Base-by-base conservation (phyloP, 2,113 vertebrate genomes). In the Leptobrachium leishanense region DNA sequence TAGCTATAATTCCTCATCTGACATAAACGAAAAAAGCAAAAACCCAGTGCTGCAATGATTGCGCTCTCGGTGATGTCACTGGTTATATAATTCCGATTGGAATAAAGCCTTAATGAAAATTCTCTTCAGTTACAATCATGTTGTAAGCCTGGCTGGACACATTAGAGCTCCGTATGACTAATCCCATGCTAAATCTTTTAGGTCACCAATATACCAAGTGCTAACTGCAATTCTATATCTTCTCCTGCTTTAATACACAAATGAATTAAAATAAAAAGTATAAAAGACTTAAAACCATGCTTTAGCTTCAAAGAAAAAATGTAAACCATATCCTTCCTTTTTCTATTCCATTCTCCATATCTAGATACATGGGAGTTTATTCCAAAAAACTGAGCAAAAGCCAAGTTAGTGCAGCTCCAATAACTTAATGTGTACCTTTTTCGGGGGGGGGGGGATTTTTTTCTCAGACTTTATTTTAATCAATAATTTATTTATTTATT, bases 31-130 rank as follows among this genome's bases (percentile, higher is more conserved):
- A 55, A 59, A 74, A 43, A 82, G 76, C 81, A 73, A 87, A 71
- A 62, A 72, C 86, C 85, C 86, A 83, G 70, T 85, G 76, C 78
- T 78, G 83, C 73, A 83, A 84, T 55, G 88, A 91, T 15, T 44
- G 6, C 50, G 87, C 89, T 88, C 83, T 83, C 79, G 73, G 84
- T 82, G 85, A 87, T 85, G 87, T 92, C 93, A 89, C 66, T 85
- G 87, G 20, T 96, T 96, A 95, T 83, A 81, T 92, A 94, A 96
- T 90, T 90, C 79, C 81, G 82, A 76, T 95, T 84, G 89, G 89
- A 92, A 92, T 90, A 93, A 94, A 93, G 92, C 90, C 90, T 90
- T 94, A 94, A 95, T 93, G 93, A 95, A 95, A 95, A 93, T 75
- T 85, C 77, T 92, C 86, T 86, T 89, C 84, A 85, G 87, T 94